Conservation (phyloP, 2,113 vertebrate species). For the Prunella fulvescens region DNA sequence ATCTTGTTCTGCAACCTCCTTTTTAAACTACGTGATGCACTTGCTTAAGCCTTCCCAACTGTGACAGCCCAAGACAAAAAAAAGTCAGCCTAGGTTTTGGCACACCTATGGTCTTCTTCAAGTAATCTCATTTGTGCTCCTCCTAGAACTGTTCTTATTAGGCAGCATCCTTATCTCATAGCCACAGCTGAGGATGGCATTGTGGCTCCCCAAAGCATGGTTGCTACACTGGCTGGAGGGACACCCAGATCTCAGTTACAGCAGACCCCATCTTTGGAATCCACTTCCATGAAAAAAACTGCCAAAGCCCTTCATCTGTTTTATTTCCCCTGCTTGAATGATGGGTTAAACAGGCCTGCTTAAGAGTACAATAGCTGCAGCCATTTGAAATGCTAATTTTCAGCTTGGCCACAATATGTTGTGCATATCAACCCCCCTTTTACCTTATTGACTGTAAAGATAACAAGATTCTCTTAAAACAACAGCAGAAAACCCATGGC, state of each 20-base stretch:
- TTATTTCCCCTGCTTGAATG: slow-evolving; percentile 57
- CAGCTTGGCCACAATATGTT: slow-evolving; percentile 32
- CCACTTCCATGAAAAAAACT: neutral
- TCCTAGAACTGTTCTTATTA: slow-evolving; percentile 62
- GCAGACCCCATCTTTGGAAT: slow-evolving; percentile 68
- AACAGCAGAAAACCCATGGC: neutral
- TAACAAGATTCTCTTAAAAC: slow-evolving; percentile 52
- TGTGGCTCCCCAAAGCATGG: slow-evolving; percentile 36
- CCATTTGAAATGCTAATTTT: slow-evolving; percentile 68
- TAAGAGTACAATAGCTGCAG: slow-evolving; percentile 59
- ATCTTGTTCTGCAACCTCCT: slow-evolving; percentile 2
- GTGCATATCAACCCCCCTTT: slow-evolving; percentile 24
- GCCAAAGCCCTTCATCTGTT: slow-evolving; percentile 54
- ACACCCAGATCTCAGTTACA: slow-evolving; percentile 64
- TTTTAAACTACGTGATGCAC: neutral
- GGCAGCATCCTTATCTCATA: slow-evolving; percentile 65
- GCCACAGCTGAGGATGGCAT: slow-evolving; percentile 54
- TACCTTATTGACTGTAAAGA: slow-evolving; percentile 39
- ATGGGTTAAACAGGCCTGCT: slow-evolving; percentile 42
- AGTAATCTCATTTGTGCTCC: slow-evolving; percentile 69
- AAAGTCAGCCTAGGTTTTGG: slow-evolving; percentile 59
- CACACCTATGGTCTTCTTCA: slow-evolving; percentile 43
- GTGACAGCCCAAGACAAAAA: slow-evolving; percentile 46
- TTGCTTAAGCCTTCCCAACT: slow-evolving; percentile 46
- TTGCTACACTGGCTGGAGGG: slow-evolving; percentile 16